Percentiles rank a stretch among this genome's conserved stretches.
Evolutionary conservation across 2,797 vertebrate species (phyloP).

Genomic region (Eurystomus glaucurus): DNA sequence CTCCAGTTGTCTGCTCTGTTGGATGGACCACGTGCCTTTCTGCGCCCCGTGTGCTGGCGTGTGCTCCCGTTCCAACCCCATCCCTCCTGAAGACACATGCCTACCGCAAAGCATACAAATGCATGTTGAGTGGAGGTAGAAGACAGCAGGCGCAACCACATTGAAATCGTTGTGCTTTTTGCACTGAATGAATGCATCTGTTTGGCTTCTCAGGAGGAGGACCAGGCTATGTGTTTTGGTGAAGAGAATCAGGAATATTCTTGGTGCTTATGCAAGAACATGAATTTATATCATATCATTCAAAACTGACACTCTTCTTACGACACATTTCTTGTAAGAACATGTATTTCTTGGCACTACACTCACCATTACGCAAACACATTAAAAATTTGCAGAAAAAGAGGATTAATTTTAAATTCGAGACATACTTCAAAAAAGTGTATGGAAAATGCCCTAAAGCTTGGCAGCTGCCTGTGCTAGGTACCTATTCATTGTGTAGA

Average conservation of each 20-base stretch:
- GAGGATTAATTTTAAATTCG: background rate
- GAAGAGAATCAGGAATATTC: background rate
- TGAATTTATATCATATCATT: background rate
- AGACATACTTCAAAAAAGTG: background rate
- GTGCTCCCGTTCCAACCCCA: background rate
- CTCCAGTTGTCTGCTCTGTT: background rate
- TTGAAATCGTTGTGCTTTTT: background rate
- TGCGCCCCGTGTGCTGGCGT: rapidly evolving
- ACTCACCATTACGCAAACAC: background rate
- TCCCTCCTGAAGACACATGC: background rate
- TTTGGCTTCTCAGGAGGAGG: background rate
- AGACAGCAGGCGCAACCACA: background rate
- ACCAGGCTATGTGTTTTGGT: background rate
- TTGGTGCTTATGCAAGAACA: background rate
- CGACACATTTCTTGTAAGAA: background rate
- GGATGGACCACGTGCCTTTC: rapidly evolving
- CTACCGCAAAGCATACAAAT: background rate
- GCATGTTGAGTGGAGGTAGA: background rate
- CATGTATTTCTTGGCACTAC: background rate
- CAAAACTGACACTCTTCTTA: background rate
- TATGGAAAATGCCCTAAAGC: background rate
- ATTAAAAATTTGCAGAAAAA: background rate
- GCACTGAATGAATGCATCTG: rapidly evolving
- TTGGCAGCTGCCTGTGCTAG: background rate
- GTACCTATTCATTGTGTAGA: background rate